Conservation (phyloP, 2,113 vertebrate species). For the Charadrius vociferus region DNA sequence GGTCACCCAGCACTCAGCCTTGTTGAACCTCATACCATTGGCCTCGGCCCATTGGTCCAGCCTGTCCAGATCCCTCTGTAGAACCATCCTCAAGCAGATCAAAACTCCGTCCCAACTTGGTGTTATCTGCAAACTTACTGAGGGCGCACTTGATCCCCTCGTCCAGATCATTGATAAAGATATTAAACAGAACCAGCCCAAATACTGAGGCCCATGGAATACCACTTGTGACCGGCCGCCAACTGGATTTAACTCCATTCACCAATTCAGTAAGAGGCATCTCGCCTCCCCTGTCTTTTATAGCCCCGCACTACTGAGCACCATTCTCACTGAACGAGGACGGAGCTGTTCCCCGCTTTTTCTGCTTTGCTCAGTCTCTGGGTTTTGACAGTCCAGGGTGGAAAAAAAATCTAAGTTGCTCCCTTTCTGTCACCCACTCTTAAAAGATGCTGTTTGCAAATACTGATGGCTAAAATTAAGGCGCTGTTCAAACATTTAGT, state of each 20-base stretch:
- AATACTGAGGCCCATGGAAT: neutral
- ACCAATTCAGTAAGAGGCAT: neutral
- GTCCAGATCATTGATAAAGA: neutral
- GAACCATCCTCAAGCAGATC: neutral
- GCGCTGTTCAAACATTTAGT: neutral
- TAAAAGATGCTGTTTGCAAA: neutral
- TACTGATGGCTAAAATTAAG: neutral
- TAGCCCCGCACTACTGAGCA: neutral
- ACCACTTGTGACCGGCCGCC: neutral
- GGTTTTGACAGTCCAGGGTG: neutral
- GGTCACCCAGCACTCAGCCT: neutral
- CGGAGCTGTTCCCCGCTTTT: neutral
- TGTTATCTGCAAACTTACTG: neutral
- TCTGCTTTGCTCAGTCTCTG: neutral
- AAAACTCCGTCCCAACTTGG: neutral
- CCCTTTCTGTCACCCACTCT: neutral
- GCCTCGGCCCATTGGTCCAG: neutral
- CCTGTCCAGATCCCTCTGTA: neutral
- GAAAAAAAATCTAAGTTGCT: neutral
- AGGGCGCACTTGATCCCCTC: neutral
- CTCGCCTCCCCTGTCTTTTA: neutral
- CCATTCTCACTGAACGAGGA: neutral
- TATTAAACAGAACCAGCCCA: neutral
- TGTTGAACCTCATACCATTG: neutral
- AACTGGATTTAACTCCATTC: neutral